These are phyloP conservation scores for Xenops minutus DNA, from an alignment of 2,797 vertebrate genomes.

Conservation along the genomic window DNA sequence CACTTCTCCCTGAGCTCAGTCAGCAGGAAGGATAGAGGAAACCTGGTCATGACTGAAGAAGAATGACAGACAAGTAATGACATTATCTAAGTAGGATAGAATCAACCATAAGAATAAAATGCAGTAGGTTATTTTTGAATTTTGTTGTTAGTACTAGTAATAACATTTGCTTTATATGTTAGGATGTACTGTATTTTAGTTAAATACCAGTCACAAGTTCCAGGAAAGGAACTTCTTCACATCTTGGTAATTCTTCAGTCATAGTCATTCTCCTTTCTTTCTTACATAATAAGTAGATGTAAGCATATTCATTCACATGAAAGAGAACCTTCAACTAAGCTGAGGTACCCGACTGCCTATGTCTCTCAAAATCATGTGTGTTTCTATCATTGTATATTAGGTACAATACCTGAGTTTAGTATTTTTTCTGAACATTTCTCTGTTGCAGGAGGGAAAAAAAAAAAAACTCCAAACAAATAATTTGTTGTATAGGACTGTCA, in stretches of 20 bases:
- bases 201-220: background rate
- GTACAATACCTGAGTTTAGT: background rate
- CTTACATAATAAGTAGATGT: accelerated
- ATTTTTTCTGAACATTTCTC: background rate
- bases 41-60: background rate
- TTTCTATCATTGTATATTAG: background rate
- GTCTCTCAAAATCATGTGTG: background rate
- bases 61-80: background rate
- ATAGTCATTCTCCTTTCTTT: background rate
- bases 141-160: background rate
- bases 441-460: background rate
- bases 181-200: background rate
- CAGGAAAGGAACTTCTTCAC: background rate
- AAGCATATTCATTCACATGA: accelerated
- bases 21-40: background rate
- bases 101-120: background rate
- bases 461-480: background rate
- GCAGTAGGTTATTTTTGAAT: background rate
- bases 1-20: background rate
- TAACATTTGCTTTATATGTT: background rate
- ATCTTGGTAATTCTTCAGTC: background rate
- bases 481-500: background rate
- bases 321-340: background rate
- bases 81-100: background rate
- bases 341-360: background rate